phyloP scores from a whole-genome alignment of 1,140 invertebrate species.

The Yoshiicerus persimilis region DNA sequence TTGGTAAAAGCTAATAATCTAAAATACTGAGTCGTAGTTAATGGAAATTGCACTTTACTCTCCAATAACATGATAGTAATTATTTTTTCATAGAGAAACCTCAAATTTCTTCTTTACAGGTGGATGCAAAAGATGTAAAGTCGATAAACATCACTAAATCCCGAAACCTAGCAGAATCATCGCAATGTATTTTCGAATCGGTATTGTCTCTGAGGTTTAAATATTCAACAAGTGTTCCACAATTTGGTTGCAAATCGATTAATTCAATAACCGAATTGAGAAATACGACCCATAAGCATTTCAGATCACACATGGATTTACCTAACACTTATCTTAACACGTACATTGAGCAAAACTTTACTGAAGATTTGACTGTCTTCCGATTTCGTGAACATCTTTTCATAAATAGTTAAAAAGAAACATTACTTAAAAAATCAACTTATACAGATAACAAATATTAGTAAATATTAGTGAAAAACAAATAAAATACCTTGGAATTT shows the following conservation, averaged over 20 bases:
- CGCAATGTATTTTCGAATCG: neutral
- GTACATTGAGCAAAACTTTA: too few species aligned
- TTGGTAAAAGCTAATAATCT: too few species aligned
- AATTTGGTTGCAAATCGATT: neutral
- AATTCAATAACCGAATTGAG: too few species aligned
- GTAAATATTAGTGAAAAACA: neutral
- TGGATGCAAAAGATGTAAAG: neutral
- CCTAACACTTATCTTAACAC: too few species aligned
- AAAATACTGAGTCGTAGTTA: too few species aligned
- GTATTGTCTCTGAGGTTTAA: neutral
- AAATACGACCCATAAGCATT: too few species aligned
- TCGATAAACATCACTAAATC: neutral
- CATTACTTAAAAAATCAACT: too few species aligned
- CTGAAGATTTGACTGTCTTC: too few species aligned
- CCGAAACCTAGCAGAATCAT: neutral
- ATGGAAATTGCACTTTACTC: neutral
- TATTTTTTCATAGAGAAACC: neutral
- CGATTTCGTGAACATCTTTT: too few species aligned
- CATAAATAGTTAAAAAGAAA: too few species aligned
- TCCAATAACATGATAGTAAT: neutral
- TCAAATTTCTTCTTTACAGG: neutral
- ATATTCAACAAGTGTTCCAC: neutral
- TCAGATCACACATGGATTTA: neutral
- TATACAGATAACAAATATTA: too few species aligned
- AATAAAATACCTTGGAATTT: neutral